Percentiles rank a stretch among this genome's conserved stretches.
Evolutionary conservation across 30 jellyfish, hydroid and myxozoan species (phyloP).

Genomic region (Turritopsis rubra): DNA sequence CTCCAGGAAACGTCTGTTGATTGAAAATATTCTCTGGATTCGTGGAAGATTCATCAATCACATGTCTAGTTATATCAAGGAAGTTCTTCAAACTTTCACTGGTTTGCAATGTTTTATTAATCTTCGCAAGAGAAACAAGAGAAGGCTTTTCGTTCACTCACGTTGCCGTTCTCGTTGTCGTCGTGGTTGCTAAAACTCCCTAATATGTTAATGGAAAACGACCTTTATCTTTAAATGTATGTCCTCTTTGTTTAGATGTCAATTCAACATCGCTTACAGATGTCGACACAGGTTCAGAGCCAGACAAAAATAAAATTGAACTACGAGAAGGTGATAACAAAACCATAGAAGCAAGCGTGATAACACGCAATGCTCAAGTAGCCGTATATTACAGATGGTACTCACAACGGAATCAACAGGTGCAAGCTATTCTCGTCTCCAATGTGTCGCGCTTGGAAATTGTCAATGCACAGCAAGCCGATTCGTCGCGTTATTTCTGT

Average conservation of each 20-base stretch:
- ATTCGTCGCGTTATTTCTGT: neutral
- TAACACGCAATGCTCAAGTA: neutral
- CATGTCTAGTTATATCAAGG: too few relatives aligned
- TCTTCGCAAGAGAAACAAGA: too few relatives aligned
- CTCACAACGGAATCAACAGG: neutral
- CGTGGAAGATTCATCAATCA: too few relatives aligned
- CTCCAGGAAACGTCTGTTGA: neutral
- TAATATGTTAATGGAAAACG: too few relatives aligned
- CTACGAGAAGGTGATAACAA: neutral
- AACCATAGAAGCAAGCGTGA: neutral
- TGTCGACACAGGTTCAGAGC: neutral
- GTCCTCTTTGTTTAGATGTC: too few relatives aligned
- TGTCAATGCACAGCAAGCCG: neutral
- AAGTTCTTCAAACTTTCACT: too few relatives aligned
- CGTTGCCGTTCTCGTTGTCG: too few relatives aligned
- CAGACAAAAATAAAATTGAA: neutral
- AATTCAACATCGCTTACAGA: neutral
- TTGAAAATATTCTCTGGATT: too few relatives aligned
- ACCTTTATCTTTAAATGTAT: too few relatives aligned
- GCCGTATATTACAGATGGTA: neutral
- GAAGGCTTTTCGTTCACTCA: too few relatives aligned
- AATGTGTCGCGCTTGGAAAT: neutral
- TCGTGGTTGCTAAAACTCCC: too few relatives aligned
- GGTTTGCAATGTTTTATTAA: too few relatives aligned
- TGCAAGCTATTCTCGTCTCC: neutral